Base-by-base conservation (phyloP, 2,113 vertebrate genomes). In the Petrocephalus zakoni region DNA sequence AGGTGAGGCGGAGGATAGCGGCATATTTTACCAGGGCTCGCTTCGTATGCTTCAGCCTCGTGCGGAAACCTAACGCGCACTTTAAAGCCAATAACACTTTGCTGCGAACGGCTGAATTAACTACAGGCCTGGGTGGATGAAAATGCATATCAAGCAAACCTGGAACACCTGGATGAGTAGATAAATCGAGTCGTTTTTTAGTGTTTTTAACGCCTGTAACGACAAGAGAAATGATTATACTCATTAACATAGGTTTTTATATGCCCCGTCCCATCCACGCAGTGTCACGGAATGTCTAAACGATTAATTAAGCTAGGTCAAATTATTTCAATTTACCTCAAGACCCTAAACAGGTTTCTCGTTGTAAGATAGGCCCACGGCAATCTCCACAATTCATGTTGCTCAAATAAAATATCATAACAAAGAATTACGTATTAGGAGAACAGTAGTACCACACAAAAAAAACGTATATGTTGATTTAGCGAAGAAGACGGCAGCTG, bases 1-100 rank as follows among this genome's bases (percentile, higher is more conserved):
- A 90, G 93, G 92, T 94, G 93, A 94, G 92, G 92, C 91, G 92
- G 93, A 68, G 83, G 90, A 92, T 92, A 91, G 89, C 89, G 42
- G 88, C 85, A 87, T 87, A 89, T 68, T 87, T 89, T 89, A 82
- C 17, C 34, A 56, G 7, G 75, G 22, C 21, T 47, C 42, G 10
- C 29, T 78, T 37, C 29, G 34, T 78, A 5, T 19, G 15, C 72
- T 78, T 5, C 29, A 19, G 34, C 29, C 42, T 42, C 72, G 34
- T 78, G 34, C 72, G 34, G 19, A 17, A 78, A 78, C 13, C 29
- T 42, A 78, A 19, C 72, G 29, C 13, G 2, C 72, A 78, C 5
- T 78, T 78, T 78, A 19, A 42, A 78, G 34, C 37, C 72, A 78
- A 78, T 42, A 78, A 78, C 3, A 13, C 34, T 37, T 78, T 37